These are phyloP conservation scores for Pseudopleuronectes americanus DNA, from an alignment of 2,797 vertebrate genomes.

Conservation along the genomic window DNA sequence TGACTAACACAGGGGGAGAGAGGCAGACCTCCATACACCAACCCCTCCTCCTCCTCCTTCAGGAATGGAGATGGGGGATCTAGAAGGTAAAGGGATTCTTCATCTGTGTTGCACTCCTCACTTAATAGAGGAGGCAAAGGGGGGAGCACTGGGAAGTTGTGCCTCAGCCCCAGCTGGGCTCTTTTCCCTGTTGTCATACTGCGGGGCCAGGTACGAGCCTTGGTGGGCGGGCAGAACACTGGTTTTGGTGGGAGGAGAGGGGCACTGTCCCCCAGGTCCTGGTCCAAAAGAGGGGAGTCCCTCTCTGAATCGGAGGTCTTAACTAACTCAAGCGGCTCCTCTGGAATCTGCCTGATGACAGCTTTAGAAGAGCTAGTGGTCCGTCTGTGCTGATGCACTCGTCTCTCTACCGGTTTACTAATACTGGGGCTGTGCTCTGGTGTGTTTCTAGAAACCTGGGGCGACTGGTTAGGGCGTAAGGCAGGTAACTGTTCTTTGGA, in stretches of 20 bases:
- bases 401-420: conserved; percentile 56
- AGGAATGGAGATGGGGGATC: conserved; percentile 86
- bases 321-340: conserved; percentile 73
- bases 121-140: conserved; percentile 81
- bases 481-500: conserved; percentile 68
- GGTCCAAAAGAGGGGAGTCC: conserved; percentile 83
- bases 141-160: conserved; percentile 82
- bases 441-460: conserved; percentile 51
- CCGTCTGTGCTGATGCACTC: conserved; percentile 57
- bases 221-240: conserved; percentile 86
- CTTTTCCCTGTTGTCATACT: conserved; percentile 77
- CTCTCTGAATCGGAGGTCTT: conserved; percentile 82
- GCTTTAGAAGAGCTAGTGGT: conserved; percentile 66
- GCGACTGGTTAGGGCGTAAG: conserved; percentile 31
- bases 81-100: conserved; percentile 84
- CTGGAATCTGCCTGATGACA: conserved; percentile 70
- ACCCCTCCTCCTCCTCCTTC: conserved; percentile 75
- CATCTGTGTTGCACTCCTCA: conserved; percentile 81
- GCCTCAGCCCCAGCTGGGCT: conserved; percentile 71
- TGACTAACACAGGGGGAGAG: conserved; percentile 94
- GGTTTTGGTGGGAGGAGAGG: conserved; percentile 85
- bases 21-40: conserved; percentile 82
- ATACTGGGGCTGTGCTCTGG: conserved; percentile 62
- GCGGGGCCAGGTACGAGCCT: conserved; percentile 87
- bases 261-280: conserved; percentile 79